These are phyloP conservation scores for Auanema freiburgensis DNA, from an alignment of 2,888 invertebrate species.

Conservation along the genomic window DNA sequence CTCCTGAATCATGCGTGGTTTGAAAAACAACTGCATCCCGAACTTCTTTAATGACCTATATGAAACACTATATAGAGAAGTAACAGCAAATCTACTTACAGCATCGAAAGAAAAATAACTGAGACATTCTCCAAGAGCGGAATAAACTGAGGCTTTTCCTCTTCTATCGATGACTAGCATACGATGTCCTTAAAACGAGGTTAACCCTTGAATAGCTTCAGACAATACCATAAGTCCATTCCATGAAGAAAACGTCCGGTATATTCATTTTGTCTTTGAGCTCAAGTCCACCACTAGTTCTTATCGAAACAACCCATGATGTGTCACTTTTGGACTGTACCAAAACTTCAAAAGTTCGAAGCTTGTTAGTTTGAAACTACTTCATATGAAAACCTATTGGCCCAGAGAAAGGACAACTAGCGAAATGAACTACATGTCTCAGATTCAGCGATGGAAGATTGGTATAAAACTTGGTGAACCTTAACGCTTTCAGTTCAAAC, in stretches of 20 bases:
- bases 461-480: conserved; percentile 30
- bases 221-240: conserved; percentile 34
- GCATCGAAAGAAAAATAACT: conserved; percentile 26
- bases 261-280: conserved; percentile 28
- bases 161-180: conserved; percentile 27
- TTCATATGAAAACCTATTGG: conserved; percentile 34
- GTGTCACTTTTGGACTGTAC: conserved; percentile 20
- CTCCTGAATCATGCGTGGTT: conserved; percentile 32
- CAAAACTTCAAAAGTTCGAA: conserved; percentile 14
- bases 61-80: not conserved
- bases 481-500: conserved; percentile 8
- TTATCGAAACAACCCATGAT: conserved; percentile 32
- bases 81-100: conserved; percentile 12
- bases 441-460: conserved; percentile 25
- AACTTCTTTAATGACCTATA: conserved; percentile 19
- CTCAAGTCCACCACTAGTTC: conserved; percentile 30
- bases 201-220: not conserved
- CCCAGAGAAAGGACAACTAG: conserved; percentile 45
- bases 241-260: conserved; percentile 30
- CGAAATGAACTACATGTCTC: conserved; percentile 36
- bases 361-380: not conserved
- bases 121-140: conserved; percentile 31
- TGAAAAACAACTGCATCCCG: conserved; percentile 18
- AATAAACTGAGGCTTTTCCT: conserved; percentile 30
- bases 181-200: conserved; percentile 28